phyloP scores from a whole-genome alignment of 2,888 invertebrate genomes.

The Latrodectus hesperus region DNA sequence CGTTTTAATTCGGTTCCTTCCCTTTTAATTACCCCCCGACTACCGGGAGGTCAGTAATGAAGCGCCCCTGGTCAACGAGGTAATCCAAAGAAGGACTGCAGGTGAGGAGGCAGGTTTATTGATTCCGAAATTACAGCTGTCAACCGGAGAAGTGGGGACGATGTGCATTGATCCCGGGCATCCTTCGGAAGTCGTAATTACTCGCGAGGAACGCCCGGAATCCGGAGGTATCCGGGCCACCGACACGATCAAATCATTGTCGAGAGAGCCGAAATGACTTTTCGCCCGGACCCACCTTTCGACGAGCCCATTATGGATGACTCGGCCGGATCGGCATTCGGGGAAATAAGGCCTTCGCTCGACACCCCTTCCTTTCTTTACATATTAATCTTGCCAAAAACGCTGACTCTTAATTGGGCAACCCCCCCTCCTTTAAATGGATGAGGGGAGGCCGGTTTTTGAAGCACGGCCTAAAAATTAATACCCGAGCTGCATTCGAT shows the following conservation, averaged over 20 bases:
- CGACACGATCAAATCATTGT: constrained; percentile 56
- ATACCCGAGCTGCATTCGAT: constrained; percentile 54
- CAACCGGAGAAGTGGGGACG: constrained; percentile 44
- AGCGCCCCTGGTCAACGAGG: background rate
- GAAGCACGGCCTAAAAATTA: constrained; percentile 35
- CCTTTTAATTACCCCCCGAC: background rate
- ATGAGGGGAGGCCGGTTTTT: constrained; percentile 55
- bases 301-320: constrained; percentile 57
- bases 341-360: constrained; percentile 32
- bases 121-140: constrained; percentile 68
- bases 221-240: constrained; percentile 32
- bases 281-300: constrained; percentile 12
- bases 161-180: constrained; percentile 29
- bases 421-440: background rate
- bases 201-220: constrained; percentile 47
- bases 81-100: constrained; percentile 40
- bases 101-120: constrained; percentile 37
- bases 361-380: constrained; percentile 42
- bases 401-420: constrained; percentile 48
- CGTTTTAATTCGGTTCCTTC: constrained; percentile 43
- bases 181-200: constrained; percentile 60
- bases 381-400: constrained; percentile 66
- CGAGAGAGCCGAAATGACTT: constrained; percentile 39
- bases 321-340: constrained; percentile 46
- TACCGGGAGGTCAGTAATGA: no score